Conservation (phyloP, 92 coral and sea anemone genomes). For the Palythoa grandiflora region DNA sequence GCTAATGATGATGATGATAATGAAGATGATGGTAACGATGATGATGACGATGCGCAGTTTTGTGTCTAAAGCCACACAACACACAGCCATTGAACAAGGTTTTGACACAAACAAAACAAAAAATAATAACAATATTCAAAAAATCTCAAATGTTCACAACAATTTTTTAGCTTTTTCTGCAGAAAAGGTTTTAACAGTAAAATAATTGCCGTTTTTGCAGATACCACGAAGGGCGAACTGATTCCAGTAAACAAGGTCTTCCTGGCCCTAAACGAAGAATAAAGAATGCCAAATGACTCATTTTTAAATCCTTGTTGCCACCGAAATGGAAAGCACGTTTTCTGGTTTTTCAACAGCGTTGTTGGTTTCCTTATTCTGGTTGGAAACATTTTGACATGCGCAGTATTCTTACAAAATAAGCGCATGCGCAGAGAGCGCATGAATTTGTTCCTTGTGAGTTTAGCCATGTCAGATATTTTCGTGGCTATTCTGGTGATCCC, state of each 20-base stretch:
- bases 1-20: no score
- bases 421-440: constrained; percentile 12
- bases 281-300: neutral
- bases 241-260: neutral
- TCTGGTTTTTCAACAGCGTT: neutral
- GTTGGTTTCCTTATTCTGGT: constrained; percentile 3
- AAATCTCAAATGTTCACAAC: no score
- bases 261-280: neutral
- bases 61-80: no score
- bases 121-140: no score
- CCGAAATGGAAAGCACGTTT: neutral
- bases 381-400: constrained; percentile 17
- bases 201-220: no score
- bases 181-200: no score
- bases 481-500: constrained; percentile 20
- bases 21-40: no score
- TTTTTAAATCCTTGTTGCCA: constrained; percentile 1
- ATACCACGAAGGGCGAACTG: no score
- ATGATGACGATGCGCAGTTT: no score
- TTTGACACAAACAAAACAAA: no score
- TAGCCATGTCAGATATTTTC: constrained; percentile 18
- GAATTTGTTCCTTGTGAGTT: constrained; percentile 24
- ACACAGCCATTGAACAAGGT: no score
- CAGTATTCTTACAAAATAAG: neutral
- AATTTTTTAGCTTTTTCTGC: no score